Base-by-base conservation (phyloP, 2,888 invertebrate species). In the Chrysolina haemoptera region DNA sequence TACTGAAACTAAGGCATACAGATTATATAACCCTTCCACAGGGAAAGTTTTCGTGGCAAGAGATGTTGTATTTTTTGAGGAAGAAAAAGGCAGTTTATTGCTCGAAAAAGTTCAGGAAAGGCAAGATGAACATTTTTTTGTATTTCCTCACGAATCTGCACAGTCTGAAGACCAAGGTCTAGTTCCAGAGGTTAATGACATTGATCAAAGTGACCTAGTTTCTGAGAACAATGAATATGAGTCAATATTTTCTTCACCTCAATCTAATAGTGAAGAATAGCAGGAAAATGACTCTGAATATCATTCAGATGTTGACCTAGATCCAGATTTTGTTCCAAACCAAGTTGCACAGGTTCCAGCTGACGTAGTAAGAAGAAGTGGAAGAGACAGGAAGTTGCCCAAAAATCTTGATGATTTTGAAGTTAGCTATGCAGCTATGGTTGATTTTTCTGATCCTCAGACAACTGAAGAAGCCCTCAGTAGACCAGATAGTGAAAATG, bases 1-100 rank as follows among this genome's bases (percentile, higher is more conserved):
- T 73, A 35, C 18, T 22, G 50, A 68, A 48, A 73, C 62, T 69
- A 75, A 75, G 46, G 73, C 72, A 5, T 75, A 73, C 62, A 27
- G 63, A 35, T 65, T 71, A 20, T 71, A 55, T 20, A 46, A 71
- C 18, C 55, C 59, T 6, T 5, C 20, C 9, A 71, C 41, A 27
- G 27, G 41, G 3, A 22, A 6, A 22, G 41, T 65, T 5, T 71
- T 71, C 55, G 65, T 70, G 1, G 27, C 70, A 8, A 43, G 70
- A 46, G 70, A 70, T 50, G 63, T 70, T 5, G 46, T 69, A 18
- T 70, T 70, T 53, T 50, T 53, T 11, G 70, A 70, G 16, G 16
- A 16, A 14, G 62, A 62, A 70, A 64, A 64, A 50, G 70, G 64
- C 3, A 64, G n/a, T 40, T 27, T 40, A 14, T 35, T 70, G 62